Evolutionary conservation across 2,888 invertebrate genomes (phyloP), one percentile per base, ranked within the genome.

Genomic region (Cerastis rubricosa): DNA sequence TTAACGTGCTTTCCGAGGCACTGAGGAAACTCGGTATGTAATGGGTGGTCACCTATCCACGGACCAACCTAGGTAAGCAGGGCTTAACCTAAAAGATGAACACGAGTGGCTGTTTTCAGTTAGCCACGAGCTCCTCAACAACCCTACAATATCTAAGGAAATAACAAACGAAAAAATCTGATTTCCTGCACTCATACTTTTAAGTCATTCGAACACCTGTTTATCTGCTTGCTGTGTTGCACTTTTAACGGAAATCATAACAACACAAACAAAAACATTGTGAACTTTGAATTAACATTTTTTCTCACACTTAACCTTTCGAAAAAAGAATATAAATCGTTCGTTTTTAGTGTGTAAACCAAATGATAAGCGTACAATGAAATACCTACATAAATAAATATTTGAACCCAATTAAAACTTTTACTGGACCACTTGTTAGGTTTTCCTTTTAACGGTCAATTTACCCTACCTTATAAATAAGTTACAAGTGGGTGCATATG

Each of bases 401-500:
- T 68, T 68, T 35, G 19, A 45, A 70, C 35, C 22, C 9, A 73
- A 70, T 47, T 59, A 8, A 73, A 57, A 73, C n/a, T 43, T 72
- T 40, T 40, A 25, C 45, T n/a, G 0, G 4, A n/a, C 35, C 14
- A 49, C 47, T 25, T 45, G 43, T 61, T 22, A 61, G 12, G 1
- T 70, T 70, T 54, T 69, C 4, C 40, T 54, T 17, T 25, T 29
- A 47, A 49, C 29, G 25, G 66, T 49, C 22, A 12, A 17, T 35
- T 35, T 51, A 61, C 29, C 72, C 29, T 61, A 51, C 63, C 51
- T 25, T 74, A 8, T 22, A 43, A 40, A 8, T 22, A 43, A 40
- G 12, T 61, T 61, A 61, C 49, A n/a, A 9, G 25, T 35, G 17
- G 35, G 12, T n/a, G 49, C 6, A 3, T 54, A 70, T 12, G 40